Base-by-base conservation (phyloP, 2,797 vertebrate species). In the Protonibea diacanthus region DNA sequence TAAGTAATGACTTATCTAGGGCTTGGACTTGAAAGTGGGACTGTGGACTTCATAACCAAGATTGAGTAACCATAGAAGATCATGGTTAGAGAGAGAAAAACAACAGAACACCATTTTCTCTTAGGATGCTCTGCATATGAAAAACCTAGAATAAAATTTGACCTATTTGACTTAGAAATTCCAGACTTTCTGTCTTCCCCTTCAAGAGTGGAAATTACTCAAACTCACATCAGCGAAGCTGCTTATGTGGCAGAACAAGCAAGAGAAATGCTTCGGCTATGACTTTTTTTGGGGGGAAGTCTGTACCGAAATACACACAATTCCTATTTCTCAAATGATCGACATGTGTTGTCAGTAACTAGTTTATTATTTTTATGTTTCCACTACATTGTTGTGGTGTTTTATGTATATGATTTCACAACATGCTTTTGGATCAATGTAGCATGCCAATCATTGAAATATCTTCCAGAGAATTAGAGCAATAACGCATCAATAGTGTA, bases 401-500 rank as follows among this genome's bases (percentile, higher is more conserved):
- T 71, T 71, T 71, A 8, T 67, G 0, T 45, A 11, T 47, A 2
- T 62, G 29, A 5, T 60, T 66, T 21, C 27, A 52, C 57, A 73
- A 65, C 49, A 52, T 75, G 33, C 69, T 74, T 78, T 62, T 18
- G 2, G 9, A 73, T 56, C 5, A 33, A 60, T 71, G 40, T 18
- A 40, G 21, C 5, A 58, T n/a, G 23, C 0, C 25, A 38, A 64
- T 66, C 59, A 48, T 0, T 20, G 13, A 51, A 76, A 63, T 59
- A 18, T 71, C 42, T 60, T 55, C 13, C 53, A 15, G 1, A 68
- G 18, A 60, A 72, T 74, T 58, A 48, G 72, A 63, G 59, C 44
- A 80, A 68, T 33, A 80, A 59, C 17, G 44, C 56, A 74, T 74
- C 65, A 72, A 58, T 10, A 47, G 25, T 74, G 27, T 48, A 75